Percentiles rank a stretch among this genome's conserved stretches.
Conservation (phyloP, 2,888 invertebrate genomes). For the Pyralis farinalis region DNA sequence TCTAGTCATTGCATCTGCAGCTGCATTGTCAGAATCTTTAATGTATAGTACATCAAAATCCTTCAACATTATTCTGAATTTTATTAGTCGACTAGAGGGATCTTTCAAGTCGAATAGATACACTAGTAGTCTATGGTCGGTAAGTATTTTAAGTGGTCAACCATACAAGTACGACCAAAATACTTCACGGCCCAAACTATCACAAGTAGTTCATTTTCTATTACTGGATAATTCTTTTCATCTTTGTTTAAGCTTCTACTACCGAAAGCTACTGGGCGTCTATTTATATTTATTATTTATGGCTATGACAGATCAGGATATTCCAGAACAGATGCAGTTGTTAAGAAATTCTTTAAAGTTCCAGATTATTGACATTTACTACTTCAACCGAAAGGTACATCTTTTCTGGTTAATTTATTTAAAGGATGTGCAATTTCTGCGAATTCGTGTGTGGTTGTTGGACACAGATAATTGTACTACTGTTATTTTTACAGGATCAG, state of each 20-base stretch:
- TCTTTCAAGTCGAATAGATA: too few species aligned
- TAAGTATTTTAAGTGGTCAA: too few species aligned
- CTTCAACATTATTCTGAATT: too few species aligned
- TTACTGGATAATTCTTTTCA: not conserved
- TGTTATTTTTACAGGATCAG: not conserved
- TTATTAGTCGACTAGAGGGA: too few species aligned
- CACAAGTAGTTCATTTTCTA: not conserved
- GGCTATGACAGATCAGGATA: not conserved
- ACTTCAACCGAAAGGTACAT: not conserved
- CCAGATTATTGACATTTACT: not conserved
- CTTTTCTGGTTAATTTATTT: not conserved
- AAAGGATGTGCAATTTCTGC: not conserved
- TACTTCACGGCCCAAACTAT: not conserved
- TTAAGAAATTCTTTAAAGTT: too few species aligned
- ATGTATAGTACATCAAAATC: too few species aligned
- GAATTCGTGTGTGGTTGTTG: not conserved
- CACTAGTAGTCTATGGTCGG: too few species aligned
- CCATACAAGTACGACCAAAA: too few species aligned
- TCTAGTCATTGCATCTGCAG: too few species aligned
- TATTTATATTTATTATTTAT: conserved; percentile 2
- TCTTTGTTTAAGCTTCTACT: conserved; percentile 1
- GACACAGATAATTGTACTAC: not conserved
- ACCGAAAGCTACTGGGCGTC: conserved; percentile 1
- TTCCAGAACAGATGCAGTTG: not conserved
- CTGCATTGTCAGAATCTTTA: too few species aligned